A percentile compares a stretch with the other conserved stretches of the same genome.
Evolutionary conservation across 1,140 invertebrate species (phyloP).

Genomic region (Hylaeus volcanicus): DNA sequence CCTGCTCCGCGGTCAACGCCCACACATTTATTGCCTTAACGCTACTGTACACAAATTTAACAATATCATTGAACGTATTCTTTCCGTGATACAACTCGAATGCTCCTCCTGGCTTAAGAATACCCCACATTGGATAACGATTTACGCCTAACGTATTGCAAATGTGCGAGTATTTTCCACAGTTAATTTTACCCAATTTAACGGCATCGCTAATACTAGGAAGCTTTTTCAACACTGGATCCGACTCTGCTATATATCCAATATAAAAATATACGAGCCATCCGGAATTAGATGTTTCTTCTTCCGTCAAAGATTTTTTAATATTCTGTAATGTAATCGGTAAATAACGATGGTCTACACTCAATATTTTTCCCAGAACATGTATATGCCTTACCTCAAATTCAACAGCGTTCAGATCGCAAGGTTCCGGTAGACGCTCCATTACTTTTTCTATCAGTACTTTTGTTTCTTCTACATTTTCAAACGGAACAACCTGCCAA

Average conservation of each 20-base stretch:
- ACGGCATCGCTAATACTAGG: conserved; percentile 83
- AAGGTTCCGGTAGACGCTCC: conserved; percentile 81
- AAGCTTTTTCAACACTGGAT: conserved; percentile 83
- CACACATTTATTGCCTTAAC: conserved; percentile 84
- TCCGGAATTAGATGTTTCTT: conserved; percentile 71
- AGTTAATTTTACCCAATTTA: conserved; percentile 85
- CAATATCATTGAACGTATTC: conserved; percentile 84
- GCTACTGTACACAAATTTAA: conserved; percentile 86
- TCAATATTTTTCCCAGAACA: too few relatives aligned
- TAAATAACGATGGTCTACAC: background rate
- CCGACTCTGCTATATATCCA: conserved; percentile 79
- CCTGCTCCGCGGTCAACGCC: conserved; percentile 84
- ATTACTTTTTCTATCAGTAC: conserved; percentile 82
- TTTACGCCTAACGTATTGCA: conserved; percentile 82
- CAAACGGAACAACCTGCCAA: conserved; percentile 60
- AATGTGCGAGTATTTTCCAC: conserved; percentile 79
- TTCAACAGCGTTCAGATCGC: conserved; percentile 78
- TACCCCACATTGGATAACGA: conserved; percentile 86
- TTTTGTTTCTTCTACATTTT: conserved; percentile 74
- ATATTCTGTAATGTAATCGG: conserved; percentile 74
- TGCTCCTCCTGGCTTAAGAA: conserved; percentile 86
- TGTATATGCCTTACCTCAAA: conserved; percentile 77
- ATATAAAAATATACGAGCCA: conserved; percentile 87
- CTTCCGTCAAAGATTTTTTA: conserved; percentile 66
- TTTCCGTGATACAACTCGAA: conserved; percentile 88